Evolutionary conservation across 2,797 vertebrate genomes (phyloP), one percentile per base, ranked within the genome.

Genomic region (Cygnus olor): DNA sequence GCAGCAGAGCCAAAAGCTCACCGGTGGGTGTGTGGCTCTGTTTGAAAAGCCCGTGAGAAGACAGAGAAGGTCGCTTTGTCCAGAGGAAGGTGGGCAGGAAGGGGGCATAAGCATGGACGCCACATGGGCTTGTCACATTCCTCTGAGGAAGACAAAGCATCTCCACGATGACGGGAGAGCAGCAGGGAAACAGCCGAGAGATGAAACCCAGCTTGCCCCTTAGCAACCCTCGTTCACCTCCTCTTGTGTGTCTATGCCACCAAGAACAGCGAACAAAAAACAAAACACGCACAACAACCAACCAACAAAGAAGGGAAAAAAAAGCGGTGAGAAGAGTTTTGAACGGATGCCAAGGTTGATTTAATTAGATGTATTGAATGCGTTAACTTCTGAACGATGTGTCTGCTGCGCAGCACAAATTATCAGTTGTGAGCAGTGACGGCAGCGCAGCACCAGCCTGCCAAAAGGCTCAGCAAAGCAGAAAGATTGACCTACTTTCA

Each of bases 401-500:
- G 94, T 88, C 96, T 90, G 93, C 94, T 5, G 17, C 2, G 4
- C 82, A 40, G 92, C 89, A 92, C 90, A 85, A 90, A 80, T 74
- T 85, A 88, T 2, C 20, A 92, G 73, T 88, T 63, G 92, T 0
- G 19, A 96, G 91, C 7, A 0, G 78, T 11, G 3, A 69, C 0
- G 4, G 89, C 93, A 77, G 54, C 11, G 0, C 11, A 6, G 83
- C 64, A 17, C 88, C 8, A 9, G 80, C 90, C 96, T 96, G 93
- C 95, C 94, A 92, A 93, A 93, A 92, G 87, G 87, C 94, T 95
- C 92, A 96, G 93, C 95, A 96, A 95, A 96, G 96, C 96, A 97
- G 97, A 96, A 97, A 95, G 95, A 96, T 96, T 97, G 97, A 97
- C 96, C 97, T 97, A 97, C 87, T 97, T 97, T 93, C 89, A 88